Percentiles rank a stretch among this genome's conserved stretches.
Conservation (phyloP, 2,113 vertebrate genomes). For the Todiramphus saurophagus region DNA sequence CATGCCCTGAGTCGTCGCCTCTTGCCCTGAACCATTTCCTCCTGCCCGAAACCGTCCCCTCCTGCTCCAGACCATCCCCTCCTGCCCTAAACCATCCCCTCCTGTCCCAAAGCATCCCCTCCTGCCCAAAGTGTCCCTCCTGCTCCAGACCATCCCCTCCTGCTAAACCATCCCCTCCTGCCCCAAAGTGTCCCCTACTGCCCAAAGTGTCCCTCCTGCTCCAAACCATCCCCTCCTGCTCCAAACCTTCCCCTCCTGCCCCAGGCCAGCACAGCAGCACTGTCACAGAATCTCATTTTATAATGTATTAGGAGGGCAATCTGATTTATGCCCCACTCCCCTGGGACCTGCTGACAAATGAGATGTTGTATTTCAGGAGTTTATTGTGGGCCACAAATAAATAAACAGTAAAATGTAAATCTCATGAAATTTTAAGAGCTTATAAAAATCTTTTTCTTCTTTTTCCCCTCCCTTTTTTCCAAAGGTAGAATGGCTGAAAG, state of each 20-base stretch:
- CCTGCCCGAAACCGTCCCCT: not conserved
- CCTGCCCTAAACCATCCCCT: not conserved
- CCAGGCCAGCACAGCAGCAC: not conserved
- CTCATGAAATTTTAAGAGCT: conserved; percentile 57
- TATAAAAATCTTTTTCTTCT: not conserved
- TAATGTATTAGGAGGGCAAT: conserved; percentile 26
- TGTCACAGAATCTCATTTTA: not conserved
- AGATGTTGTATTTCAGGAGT: conserved; percentile 25
- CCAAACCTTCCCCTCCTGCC: not conserved
- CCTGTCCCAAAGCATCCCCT: not conserved
- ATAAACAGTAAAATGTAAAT: conserved; percentile 30
- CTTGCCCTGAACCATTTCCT: not conserved
- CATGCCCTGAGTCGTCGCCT: not conserved
- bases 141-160: not conserved
- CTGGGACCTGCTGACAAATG: not conserved
- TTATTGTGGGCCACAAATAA: conserved; percentile 45
- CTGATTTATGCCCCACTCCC: not conserved
- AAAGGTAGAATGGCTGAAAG: not conserved
- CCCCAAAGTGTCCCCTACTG: not conserved
- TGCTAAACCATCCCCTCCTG: not conserved
- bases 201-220: not conserved
- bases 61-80: not conserved
- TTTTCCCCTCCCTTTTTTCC: not conserved
- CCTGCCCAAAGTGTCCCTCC: not conserved
- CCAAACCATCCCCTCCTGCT: not conserved